Evolutionary conservation across 2,888 invertebrate species (phyloP).

Genomic region (Aromia moschata): DNA sequence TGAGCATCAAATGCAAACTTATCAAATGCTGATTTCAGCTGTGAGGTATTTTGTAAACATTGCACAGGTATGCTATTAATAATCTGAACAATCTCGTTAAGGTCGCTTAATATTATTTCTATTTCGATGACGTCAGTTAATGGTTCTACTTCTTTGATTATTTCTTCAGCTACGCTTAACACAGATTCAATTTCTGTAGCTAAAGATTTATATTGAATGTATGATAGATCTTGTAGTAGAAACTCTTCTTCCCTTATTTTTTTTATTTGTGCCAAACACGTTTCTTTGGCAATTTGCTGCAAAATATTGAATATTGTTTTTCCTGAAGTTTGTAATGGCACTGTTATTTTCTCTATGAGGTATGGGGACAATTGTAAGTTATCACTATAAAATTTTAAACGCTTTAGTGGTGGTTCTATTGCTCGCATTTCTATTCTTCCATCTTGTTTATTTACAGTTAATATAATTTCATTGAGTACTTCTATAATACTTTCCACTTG

Average conservation of each 20-base stretch:
- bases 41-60: conserved; percentile 1
- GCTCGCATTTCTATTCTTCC: background rate
- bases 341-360: background rate
- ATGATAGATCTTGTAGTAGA: background rate
- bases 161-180: background rate
- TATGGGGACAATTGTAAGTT: conserved; percentile 2
- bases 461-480: background rate
- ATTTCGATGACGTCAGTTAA: conserved; percentile 23
- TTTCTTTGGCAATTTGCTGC: background rate
- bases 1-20: conserved; percentile 38
- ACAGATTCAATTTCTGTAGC: background rate
- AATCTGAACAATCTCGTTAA: background rate
- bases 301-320: background rate
- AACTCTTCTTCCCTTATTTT: background rate
- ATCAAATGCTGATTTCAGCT: conserved; percentile 33
- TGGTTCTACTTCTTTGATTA: background rate
- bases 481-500: conserved; percentile 15
- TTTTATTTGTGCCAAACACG: conserved; percentile 5
- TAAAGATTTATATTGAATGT: background rate
- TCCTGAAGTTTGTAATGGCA: background rate
- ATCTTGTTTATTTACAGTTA: background rate
- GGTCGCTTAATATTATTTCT: conserved; percentile 30
- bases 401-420: background rate
- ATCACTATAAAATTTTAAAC: background rate
- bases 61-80: background rate